These are phyloP conservation scores for Escarpia spicata DNA, from an alignment of 2,888 invertebrate species.

Conservation along the genomic window DNA sequence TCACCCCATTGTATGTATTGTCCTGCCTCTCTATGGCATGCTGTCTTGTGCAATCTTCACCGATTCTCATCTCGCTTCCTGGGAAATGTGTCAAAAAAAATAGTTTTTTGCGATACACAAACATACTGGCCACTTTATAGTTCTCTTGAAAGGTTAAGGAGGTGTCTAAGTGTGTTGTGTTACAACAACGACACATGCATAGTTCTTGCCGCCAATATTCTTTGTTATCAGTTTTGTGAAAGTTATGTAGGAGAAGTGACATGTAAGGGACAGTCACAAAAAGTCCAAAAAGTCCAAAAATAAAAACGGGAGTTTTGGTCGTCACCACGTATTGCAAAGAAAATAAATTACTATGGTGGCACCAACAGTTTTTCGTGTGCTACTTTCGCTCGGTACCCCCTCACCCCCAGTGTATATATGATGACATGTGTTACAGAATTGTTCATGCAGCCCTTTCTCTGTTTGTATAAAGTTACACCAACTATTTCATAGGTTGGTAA, in stretches of 20 bases:
- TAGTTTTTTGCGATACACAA: neutral
- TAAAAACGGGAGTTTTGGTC: too few relatives aligned
- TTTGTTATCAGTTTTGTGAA: neutral
- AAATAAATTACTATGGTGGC: too few relatives aligned
- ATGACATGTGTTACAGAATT: too few relatives aligned
- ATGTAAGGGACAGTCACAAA: too few relatives aligned
- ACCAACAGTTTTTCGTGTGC: too few relatives aligned
- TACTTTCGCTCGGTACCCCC: too few relatives aligned
- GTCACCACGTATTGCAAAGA: too few relatives aligned
- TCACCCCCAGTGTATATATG: too few relatives aligned
- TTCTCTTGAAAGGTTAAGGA: neutral
- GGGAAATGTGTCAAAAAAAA: neutral
- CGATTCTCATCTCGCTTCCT: neutral
- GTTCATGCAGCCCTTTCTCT: too few relatives aligned
- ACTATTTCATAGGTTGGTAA: too few relatives aligned
- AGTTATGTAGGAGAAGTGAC: neutral
- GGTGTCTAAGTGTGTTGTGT: neutral
- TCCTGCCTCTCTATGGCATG: neutral
- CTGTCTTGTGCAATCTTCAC: neutral
- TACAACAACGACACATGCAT: neutral
- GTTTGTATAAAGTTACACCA: too few relatives aligned
- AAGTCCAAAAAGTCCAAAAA: too few relatives aligned
- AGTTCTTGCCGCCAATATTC: neutral
- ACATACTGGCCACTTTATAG: neutral
- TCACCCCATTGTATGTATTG: neutral